These are phyloP conservation scores for Mobula hypostoma DNA, from an alignment of 2,113 vertebrate genomes.

Conservation along the genomic window DNA sequence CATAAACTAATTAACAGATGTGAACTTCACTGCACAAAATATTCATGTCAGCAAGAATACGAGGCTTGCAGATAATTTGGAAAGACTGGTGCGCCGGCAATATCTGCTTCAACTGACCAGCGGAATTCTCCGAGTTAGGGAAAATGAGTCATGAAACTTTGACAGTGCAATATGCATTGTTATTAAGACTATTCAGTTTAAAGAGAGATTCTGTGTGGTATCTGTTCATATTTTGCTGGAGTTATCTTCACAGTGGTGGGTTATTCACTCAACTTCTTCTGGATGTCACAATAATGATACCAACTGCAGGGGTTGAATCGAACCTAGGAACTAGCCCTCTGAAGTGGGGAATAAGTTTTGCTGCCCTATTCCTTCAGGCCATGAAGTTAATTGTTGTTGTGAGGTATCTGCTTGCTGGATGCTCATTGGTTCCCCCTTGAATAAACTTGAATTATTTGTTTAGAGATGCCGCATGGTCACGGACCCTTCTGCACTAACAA, in stretches of 20 bases:
- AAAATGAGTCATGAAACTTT: background rate
- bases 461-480: too few relatives aligned
- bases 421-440: too few relatives aligned
- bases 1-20: slow-evolving; percentile 11
- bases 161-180: background rate
- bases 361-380: background rate
- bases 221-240: background rate
- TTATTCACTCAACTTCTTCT: background rate
- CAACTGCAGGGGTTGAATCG: background rate
- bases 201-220: background rate
- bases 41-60: background rate
- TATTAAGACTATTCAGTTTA: background rate
- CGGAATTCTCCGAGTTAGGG: background rate
- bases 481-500: too few relatives aligned
- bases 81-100: too few relatives aligned
- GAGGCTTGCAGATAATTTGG: background rate
- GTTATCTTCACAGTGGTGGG: background rate
- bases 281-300: background rate
- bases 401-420: background rate
- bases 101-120: background rate
- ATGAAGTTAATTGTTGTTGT: background rate
- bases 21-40: background rate
- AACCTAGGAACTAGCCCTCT: background rate
- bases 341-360: background rate
- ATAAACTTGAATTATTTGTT: background rate